phyloP scores from a whole-genome alignment of 2,113 vertebrate species.

The Cyprinodon brontotheroides region DNA sequence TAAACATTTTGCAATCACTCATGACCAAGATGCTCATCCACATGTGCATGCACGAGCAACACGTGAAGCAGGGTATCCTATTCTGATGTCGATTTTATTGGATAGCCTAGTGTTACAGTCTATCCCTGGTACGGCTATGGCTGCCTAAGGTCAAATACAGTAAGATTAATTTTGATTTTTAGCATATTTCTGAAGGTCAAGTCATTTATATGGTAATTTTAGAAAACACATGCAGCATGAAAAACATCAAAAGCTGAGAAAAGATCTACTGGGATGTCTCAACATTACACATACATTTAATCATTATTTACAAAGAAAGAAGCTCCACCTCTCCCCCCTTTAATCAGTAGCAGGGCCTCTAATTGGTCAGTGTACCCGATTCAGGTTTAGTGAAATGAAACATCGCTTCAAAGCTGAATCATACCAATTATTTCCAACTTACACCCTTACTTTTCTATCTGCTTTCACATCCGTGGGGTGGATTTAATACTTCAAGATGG shows the following conservation, averaged over 20 bases:
- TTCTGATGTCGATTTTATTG: no score
- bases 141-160: no score
- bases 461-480: slow-evolving; percentile 18
- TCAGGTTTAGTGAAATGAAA: neutral
- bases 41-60: no score
- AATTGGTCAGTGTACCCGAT: neutral
- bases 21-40: no score
- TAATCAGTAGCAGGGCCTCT: neutral
- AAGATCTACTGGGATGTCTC: slow-evolving; percentile 3
- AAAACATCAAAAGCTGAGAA: slow-evolving; percentile 3
- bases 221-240: neutral
- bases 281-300: slow-evolving; percentile 6
- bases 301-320: slow-evolving; percentile 2
- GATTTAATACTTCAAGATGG: slow-evolving; percentile 18
- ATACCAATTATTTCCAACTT: slow-evolving; percentile 20
- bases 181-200: no score
- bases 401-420: neutral
- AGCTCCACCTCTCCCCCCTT: slow-evolving; percentile 16
- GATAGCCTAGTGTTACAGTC: no score
- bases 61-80: no score
- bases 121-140: no score
- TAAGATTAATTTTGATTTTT: no score
- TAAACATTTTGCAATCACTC: no score
- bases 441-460: slow-evolving; percentile 24
- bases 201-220: no score